These are phyloP conservation scores for Sylvilagus floridanus DNA, from an alignment of 2,797 vertebrate species.

Conservation along the genomic window DNA sequence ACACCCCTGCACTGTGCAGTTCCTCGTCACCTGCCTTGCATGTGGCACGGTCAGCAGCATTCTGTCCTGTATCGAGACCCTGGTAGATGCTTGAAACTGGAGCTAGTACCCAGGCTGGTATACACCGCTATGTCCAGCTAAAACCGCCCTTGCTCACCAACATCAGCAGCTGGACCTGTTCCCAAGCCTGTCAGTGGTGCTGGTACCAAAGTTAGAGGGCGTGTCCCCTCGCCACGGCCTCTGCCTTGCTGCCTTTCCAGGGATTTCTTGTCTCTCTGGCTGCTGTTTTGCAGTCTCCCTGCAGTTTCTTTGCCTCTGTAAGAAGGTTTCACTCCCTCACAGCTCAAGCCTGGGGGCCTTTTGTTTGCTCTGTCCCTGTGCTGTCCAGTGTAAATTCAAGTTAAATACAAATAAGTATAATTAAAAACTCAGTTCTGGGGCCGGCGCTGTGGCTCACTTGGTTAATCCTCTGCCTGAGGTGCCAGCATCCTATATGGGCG, in stretches of 20 bases:
- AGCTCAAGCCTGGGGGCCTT: neutral
- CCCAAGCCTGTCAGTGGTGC: no score
- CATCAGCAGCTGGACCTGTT: neutral
- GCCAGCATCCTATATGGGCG: no score
- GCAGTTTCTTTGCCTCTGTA: neutral
- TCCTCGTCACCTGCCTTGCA: neutral
- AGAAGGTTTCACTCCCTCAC: neutral
- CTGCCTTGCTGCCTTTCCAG: no score
- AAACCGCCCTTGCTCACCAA: neutral
- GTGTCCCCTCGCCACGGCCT: no score
- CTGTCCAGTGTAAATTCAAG: neutral
- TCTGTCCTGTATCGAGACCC: neutral
- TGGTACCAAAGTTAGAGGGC: rapidly evolving
- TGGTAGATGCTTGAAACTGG: no score
- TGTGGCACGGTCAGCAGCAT: neutral
- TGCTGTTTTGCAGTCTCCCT: neutral
- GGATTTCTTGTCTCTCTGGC: neutral
- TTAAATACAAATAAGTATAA: neutral
- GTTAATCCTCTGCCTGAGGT: no score
- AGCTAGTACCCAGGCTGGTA: neutral
- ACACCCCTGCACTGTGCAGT: neutral
- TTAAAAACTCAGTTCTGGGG: neutral
- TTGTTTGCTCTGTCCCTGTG: neutral
- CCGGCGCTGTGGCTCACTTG: no score
- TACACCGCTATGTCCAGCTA: neutral